These are phyloP conservation scores for Marcusenius ussheri DNA, from an alignment of 2,113 vertebrate genomes.

Conservation along the genomic window DNA sequence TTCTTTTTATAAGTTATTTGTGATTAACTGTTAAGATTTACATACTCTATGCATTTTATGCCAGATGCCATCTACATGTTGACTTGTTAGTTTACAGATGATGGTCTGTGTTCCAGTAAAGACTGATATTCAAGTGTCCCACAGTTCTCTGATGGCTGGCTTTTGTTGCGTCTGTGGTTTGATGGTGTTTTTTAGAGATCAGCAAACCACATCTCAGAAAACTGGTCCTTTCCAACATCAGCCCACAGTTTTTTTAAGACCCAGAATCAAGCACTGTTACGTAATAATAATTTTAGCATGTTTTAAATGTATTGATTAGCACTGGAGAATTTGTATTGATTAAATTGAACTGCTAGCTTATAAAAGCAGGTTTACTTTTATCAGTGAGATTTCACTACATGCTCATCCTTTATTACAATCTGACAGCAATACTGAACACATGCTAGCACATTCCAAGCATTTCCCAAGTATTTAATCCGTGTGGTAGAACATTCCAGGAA, in stretches of 20 bases:
- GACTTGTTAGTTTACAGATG: neutral
- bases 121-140: neutral
- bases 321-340: neutral
- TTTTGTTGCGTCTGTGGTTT: neutral
- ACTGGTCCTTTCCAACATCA: neutral
- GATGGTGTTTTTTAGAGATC: neutral
- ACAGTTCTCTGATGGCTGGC: neutral
- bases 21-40: neutral
- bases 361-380: neutral
- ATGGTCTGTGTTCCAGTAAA: neutral
- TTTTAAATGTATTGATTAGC: neutral
- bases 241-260: neutral
- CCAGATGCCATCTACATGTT: neutral
- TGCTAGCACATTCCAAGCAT: neutral
- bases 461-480: neutral
- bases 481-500: neutral
- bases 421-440: neutral
- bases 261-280: neutral
- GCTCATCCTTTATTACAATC: neutral
- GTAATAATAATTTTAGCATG: neutral
- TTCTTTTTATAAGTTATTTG: neutral
- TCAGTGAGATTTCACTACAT: neutral
- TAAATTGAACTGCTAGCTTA: neutral
- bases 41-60: neutral
- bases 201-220: neutral